phyloP scores from a whole-genome alignment of 2,113 vertebrate species.

The Microtus ochrogaster region DNA sequence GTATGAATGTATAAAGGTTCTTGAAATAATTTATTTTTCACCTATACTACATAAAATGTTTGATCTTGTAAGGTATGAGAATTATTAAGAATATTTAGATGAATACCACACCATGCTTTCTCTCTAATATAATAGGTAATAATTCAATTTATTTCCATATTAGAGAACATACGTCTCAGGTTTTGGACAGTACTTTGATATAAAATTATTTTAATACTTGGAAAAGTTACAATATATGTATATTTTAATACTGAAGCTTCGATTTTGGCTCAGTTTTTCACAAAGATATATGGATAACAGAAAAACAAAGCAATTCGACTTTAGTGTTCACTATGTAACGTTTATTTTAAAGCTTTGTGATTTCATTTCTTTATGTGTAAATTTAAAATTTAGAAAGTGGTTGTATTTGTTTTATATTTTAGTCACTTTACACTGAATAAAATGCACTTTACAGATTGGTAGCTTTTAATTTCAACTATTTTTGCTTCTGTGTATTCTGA shows the following conservation, averaged over 20 bases:
- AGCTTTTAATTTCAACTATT: conserved; percentile 27
- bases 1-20: too few species aligned
- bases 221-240: neutral
- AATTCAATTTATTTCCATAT: neutral
- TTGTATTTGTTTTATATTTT: neutral
- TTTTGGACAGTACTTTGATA: neutral
- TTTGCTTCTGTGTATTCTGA: neutral
- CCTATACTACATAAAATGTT: too few species aligned
- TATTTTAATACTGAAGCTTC: neutral
- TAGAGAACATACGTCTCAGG: neutral
- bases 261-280: neutral
- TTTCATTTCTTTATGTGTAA: neutral
- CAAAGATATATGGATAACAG: neutral
- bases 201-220: neutral
- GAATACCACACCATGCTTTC: neutral
- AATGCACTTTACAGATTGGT: neutral
- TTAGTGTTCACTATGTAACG: neutral
- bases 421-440: neutral
- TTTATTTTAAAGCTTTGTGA: neutral
- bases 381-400: neutral
- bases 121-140: neutral
- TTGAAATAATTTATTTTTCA: too few species aligned
- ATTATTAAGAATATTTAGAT: conserved; percentile 9
- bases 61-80: neutral
- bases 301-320: neutral